Evolutionary conservation across 2,797 vertebrate genomes (phyloP).

Genomic region (Pseudochirops corinnae): DNA sequence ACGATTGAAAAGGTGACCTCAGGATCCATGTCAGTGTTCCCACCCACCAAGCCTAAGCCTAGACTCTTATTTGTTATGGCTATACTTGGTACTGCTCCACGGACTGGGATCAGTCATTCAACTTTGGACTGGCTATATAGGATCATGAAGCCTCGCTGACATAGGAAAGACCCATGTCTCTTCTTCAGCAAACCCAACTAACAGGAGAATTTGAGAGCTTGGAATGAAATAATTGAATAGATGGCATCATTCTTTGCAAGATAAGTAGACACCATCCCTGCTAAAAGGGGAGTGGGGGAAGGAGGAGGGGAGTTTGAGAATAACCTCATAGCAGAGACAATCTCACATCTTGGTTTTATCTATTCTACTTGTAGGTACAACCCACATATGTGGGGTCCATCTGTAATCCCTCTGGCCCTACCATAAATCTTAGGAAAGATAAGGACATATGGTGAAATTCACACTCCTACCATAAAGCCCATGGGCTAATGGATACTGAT

Average conservation of each 20-base stretch:
- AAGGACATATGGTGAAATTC: conserved; percentile 14
- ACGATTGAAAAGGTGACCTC: not conserved
- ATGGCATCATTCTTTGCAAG: not conserved
- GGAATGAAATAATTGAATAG: not conserved
- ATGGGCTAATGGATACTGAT: not conserved
- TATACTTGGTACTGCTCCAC: not conserved
- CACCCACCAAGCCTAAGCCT: not conserved
- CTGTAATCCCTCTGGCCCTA: not conserved
- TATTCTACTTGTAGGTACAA: conserved; percentile 2
- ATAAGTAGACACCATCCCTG: not conserved
- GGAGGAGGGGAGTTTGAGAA: not conserved
- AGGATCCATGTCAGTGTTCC: not conserved
- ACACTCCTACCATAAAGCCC: conserved; percentile 1
- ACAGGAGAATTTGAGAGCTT: not conserved
- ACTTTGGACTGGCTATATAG: not conserved
- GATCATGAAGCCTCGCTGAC: not conserved
- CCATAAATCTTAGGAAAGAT: not conserved
- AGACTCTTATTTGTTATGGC: not conserved
- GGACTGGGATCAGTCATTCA: not conserved
- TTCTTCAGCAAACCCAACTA: not conserved
- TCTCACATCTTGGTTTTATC: not conserved
- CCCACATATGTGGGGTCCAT: not conserved
- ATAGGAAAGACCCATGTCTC: not conserved
- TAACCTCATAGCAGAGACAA: not conserved
- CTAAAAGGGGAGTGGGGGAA: not conserved